Evolutionary conservation across 64 coral and sea anemone species (phyloP).

Genomic region (Platygyra sinensis): DNA sequence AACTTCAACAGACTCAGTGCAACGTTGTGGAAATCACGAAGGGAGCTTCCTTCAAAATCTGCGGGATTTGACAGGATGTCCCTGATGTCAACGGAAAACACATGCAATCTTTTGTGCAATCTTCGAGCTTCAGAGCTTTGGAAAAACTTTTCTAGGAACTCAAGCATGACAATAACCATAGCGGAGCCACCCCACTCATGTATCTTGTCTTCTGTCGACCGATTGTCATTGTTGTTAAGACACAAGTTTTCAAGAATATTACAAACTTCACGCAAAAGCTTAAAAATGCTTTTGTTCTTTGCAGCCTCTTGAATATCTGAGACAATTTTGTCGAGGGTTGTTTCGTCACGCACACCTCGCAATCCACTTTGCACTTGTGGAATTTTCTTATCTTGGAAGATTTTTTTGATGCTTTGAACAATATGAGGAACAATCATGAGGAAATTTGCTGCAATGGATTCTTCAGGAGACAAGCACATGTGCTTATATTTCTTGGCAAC

Average conservation of each 20-base stretch:
- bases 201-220: neutral
- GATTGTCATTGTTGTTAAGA: neutral
- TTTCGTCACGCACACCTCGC: no score
- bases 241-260: neutral
- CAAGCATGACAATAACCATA: neutral
- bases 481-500: no score
- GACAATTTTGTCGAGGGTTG: neutral
- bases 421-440: no score
- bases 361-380: no score
- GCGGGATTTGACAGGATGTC: neutral
- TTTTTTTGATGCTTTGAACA: no score
- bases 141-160: neutral
- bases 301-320: neutral
- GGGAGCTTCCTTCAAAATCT: neutral
- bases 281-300: neutral
- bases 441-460: no score
- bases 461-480: no score
- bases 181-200: neutral
- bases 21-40: neutral
- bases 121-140: neutral
- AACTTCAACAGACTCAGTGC: neutral
- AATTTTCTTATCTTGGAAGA: no score
- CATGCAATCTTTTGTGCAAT: neutral
- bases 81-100: neutral
- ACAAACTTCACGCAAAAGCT: neutral